Percentiles rank a stretch among this genome's conserved stretches.
phyloP scores from a whole-genome alignment of 2,888 invertebrate species.

The Napeogenes inachia region DNA sequence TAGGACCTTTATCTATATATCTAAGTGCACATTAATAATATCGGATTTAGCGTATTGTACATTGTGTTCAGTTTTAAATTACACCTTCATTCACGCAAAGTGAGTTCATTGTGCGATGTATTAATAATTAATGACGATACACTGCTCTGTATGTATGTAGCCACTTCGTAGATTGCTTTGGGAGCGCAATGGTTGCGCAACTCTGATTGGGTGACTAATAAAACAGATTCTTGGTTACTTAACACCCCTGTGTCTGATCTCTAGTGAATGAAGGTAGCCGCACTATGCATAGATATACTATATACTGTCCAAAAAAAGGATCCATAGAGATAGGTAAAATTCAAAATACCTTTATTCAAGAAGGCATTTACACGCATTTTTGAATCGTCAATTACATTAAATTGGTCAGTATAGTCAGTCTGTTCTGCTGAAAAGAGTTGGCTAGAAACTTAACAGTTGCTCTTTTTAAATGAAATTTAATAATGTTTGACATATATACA shows the following conservation, averaged over 20 bases:
- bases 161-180: slow-evolving; percentile 23
- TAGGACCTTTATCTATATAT: too few species aligned
- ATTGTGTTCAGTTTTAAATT: too few species aligned
- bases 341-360: too few species aligned
- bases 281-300: background rate
- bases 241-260: background rate
- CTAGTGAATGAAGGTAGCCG: background rate
- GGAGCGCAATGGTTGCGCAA: slow-evolving; percentile 16
- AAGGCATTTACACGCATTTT: too few species aligned
- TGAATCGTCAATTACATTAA: too few species aligned
- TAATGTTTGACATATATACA: too few species aligned
- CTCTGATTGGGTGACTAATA: slow-evolving; percentile 8
- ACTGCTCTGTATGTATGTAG: slow-evolving; percentile 17
- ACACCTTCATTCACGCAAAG: background rate
- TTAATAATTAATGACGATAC: slow-evolving; percentile 21
- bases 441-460: too few species aligned
- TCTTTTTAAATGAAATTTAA: too few species aligned
- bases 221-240: slow-evolving; percentile 9
- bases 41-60: too few species aligned
- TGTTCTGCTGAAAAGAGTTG: too few species aligned
- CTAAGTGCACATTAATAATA: too few species aligned
- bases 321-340: background rate
- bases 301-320: background rate
- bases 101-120: slow-evolving; percentile 7
- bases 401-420: too few species aligned